Percentiles rank a stretch among this genome's conserved stretches.
Conservation (phyloP, 64 coral and sea anemone genomes). For the Pocillopora damicornis region DNA sequence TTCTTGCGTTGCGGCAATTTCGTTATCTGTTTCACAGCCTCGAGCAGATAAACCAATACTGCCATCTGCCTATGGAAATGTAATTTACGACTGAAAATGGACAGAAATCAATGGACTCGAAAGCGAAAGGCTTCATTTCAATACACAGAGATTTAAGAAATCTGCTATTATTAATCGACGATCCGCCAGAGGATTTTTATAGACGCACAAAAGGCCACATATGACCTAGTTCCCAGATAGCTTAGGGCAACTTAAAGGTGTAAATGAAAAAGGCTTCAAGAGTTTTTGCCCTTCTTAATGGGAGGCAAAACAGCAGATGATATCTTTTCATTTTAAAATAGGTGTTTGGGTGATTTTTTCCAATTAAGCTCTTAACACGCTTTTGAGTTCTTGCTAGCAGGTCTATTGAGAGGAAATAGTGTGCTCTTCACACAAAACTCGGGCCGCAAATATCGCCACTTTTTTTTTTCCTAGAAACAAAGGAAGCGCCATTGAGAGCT, state of each 20-base stretch:
- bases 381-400: neutral
- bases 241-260: neutral
- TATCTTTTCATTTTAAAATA: slow-evolving; percentile 27
- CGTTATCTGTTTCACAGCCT: neutral
- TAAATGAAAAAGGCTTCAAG: neutral
- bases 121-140: slow-evolving; percentile 25
- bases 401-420: neutral
- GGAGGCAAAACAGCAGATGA: neutral
- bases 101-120: slow-evolving; percentile 12
- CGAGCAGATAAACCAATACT: neutral
- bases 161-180: slow-evolving; percentile 7
- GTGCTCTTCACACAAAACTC: neutral
- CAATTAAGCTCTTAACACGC: slow-evolving; percentile 44
- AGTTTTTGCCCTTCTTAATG: neutral
- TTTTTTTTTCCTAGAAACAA: neutral
- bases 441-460: neutral
- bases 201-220: neutral
- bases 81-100: slow-evolving; percentile 30
- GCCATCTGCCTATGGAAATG: slow-evolving; percentile 24
- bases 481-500: neutral
- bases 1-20: neutral
- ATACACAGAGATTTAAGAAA: slow-evolving; percentile 27
- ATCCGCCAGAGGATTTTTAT: neutral
- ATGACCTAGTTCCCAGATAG: slow-evolving; percentile 21
- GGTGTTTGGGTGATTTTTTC: slow-evolving; percentile 15